Conservation (phyloP, 1,140 invertebrate species). For the Drosophila setifemur region DNA sequence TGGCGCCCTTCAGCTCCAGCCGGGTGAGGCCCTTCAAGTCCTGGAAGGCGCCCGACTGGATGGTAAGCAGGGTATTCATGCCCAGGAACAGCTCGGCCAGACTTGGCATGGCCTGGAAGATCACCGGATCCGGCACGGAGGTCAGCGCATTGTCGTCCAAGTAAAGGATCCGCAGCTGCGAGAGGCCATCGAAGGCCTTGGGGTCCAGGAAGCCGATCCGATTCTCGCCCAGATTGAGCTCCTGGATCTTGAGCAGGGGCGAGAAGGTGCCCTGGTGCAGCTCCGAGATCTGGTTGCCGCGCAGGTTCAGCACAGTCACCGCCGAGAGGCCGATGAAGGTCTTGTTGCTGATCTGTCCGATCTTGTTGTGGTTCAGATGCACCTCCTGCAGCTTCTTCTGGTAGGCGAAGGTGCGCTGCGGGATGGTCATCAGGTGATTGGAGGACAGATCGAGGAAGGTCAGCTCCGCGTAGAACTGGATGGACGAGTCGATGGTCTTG, state of each 20-base stretch:
- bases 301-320: conserved; percentile 90
- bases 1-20: conserved; percentile 91
- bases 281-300: conserved; percentile 91
- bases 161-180: conserved; percentile 89
- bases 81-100: conserved; percentile 92
- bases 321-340: conserved; percentile 91
- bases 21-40: conserved; percentile 89
- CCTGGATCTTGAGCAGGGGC: conserved; percentile 89
- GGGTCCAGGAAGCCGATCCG: conserved; percentile 91
- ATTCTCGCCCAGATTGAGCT: conserved; percentile 94
- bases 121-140: conserved; percentile 86
- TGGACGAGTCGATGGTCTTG: conserved; percentile 93
- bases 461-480: conserved; percentile 93
- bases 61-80: conserved; percentile 88
- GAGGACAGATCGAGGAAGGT: conserved; percentile 92
- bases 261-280: conserved; percentile 90
- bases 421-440: conserved; percentile 92
- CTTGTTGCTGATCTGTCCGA: conserved; percentile 89
- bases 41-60: conserved; percentile 90
- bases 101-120: conserved; percentile 88
- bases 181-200: conserved; percentile 91
- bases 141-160: conserved; percentile 93
- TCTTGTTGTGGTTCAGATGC: conserved; percentile 93
- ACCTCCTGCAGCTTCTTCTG: conserved; percentile 92
- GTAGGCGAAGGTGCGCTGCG: conserved; percentile 89